Conservation (phyloP, 1,140 invertebrate species). For the Heliconius hewitsoni region DNA sequence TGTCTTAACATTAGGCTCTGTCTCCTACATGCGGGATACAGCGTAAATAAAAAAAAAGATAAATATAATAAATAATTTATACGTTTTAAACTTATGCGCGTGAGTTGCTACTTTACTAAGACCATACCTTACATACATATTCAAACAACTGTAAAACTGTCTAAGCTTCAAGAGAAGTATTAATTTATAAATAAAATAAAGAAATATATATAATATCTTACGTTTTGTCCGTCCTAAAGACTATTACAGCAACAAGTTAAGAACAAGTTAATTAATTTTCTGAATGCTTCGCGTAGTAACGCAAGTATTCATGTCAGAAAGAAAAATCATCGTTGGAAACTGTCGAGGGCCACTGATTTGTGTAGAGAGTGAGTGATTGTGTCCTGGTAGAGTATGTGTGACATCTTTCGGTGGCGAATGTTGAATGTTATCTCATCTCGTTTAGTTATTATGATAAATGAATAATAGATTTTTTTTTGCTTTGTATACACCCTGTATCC, state of each 20-base stretch:
- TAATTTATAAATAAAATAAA: no score
- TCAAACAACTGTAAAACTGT: not conserved
- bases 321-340: not conserved
- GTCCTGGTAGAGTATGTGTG: not conserved
- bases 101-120: not conserved
- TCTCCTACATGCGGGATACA: no score
- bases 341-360: slow-evolving; percentile 8
- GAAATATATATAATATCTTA: not conserved
- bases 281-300: not conserved
- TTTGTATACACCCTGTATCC: no score
- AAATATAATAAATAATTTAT: not conserved
- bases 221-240: not conserved
- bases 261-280: not conserved
- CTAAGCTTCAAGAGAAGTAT: not conserved
- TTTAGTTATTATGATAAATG: not conserved
- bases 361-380: not conserved
- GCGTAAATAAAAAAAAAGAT: no score
- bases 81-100: not conserved
- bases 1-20: no score
- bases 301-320: slow-evolving; percentile 5
- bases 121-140: not conserved
- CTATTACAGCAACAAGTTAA: not conserved
- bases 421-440: not conserved
- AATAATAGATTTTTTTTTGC: no score
- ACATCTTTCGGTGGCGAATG: slow-evolving; percentile 1